Evolutionary conservation across 2,888 invertebrate species (phyloP), one percentile per base, ranked within the genome.

Genomic region (Limnephilus lunatus): DNA sequence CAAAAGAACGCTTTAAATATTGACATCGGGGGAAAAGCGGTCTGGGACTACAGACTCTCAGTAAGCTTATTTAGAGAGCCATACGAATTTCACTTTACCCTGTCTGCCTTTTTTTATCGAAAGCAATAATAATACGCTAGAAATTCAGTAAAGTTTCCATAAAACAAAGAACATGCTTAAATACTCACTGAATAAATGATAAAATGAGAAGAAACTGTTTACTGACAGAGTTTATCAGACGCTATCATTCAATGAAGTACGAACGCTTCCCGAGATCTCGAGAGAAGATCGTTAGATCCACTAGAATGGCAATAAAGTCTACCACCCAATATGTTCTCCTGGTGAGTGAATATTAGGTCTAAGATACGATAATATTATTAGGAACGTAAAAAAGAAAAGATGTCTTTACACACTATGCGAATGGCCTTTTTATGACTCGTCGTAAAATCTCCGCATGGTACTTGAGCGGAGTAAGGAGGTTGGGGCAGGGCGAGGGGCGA

Each of bases 361-460:
- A 92, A 92, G 92, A 91, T 92, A 89, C 92, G 93, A 93, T 93
- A 93, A 92, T 93, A 93, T 93, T 93, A 93, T 93, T 93, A 92
- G 92, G 92, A 92, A 85, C 92, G 90, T 92, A 92, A 92, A 92
- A 92, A 92, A 92, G 92, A 90, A 90, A 91, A 93, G 93, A 93
- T 91, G 93, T 92, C 93, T 93, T 93, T 92, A 93, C 93, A 93
- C 93, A 93, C 93, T 93, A 91, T 93, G 93, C 93, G 93, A 93
- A 93, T 91, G 93, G 93, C 90, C 92, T 91, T 93, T 93, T 93
- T 93, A 93, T 92, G 93, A 91, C 93, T 85, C 31, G 89, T 93
- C 93, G 93, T 93, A 93, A 93, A 93, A 93, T 93, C 93, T 92
- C 92, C 93, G 93, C 93, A 92, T 87, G 91, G 91, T 91, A 92